These are phyloP conservation scores for Epinotia bilunana DNA, from an alignment of 2,888 invertebrate species.

Conservation along the genomic window DNA sequence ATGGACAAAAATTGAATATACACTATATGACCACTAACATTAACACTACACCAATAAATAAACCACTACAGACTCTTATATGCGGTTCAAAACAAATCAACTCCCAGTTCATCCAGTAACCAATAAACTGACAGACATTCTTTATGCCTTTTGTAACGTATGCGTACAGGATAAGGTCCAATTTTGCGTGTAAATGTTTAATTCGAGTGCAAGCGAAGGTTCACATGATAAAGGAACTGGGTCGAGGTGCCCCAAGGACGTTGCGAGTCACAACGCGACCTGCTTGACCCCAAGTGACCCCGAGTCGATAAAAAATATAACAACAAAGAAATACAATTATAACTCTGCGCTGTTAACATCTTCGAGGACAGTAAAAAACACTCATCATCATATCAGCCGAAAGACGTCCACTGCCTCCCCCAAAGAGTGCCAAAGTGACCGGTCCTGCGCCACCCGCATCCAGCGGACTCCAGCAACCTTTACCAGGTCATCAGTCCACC, in stretches of 20 bases:
- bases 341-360: too few species aligned
- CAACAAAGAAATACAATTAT: background rate
- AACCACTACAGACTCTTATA: background rate
- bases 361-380: too few species aligned
- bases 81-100: constrained; percentile 9
- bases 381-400: too few species aligned
- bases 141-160: background rate
- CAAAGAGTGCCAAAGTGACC: too few species aligned
- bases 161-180: background rate
- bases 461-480: too few species aligned
- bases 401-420: too few species aligned
- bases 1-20: too few species aligned
- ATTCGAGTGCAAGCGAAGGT: background rate
- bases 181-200: background rate
- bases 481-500: too few species aligned
- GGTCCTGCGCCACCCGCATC: too few species aligned
- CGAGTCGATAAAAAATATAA: constrained; percentile 18
- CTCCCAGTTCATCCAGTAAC: background rate
- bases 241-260: constrained; percentile 21
- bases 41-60: background rate
- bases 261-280: background rate
- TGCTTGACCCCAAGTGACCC: constrained; percentile 10
- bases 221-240: constrained; percentile 17
- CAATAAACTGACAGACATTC: background rate
- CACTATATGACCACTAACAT: too few species aligned